phyloP scores from a whole-genome alignment of 2,797 vertebrate species.

The Notolabrus celidotus region DNA sequence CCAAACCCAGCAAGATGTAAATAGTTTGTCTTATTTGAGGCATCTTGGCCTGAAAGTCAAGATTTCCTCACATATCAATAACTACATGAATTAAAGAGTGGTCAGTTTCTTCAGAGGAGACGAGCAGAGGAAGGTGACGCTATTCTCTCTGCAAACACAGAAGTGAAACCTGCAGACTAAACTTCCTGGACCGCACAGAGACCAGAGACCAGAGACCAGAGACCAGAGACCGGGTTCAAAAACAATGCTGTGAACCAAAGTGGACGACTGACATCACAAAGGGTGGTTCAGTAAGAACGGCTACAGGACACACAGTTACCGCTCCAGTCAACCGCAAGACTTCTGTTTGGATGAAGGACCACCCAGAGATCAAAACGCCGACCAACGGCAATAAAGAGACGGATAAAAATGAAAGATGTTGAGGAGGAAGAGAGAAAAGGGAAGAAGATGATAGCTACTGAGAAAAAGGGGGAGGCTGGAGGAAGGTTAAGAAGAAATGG shows the following conservation, averaged over 20 bases:
- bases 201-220: constrained; percentile 29
- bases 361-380: constrained; percentile 42
- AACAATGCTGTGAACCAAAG: constrained; percentile 33
- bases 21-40: no score
- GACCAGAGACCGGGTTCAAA: constrained; percentile 17
- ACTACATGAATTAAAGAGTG: background rate
- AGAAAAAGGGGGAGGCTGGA: background rate
- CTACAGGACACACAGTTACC: constrained; percentile 12
- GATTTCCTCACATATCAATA: no score
- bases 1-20: no score
- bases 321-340: constrained; percentile 33
- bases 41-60: no score
- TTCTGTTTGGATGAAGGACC: constrained; percentile 37
- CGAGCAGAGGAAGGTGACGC: background rate
- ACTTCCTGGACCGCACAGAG: constrained; percentile 45
- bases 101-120: background rate
- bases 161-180: constrained; percentile 63
- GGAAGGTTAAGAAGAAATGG: background rate
- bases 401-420: background rate
- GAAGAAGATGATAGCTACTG: background rate
- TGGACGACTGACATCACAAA: background rate
- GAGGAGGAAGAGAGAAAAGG: background rate
- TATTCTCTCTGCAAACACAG: constrained; percentile 7
- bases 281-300: constrained; percentile 22
- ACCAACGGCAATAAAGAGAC: constrained; percentile 7